Base-by-base conservation (phyloP, 2,888 invertebrate genomes). In the Tromatobia lineatoria region DNA sequence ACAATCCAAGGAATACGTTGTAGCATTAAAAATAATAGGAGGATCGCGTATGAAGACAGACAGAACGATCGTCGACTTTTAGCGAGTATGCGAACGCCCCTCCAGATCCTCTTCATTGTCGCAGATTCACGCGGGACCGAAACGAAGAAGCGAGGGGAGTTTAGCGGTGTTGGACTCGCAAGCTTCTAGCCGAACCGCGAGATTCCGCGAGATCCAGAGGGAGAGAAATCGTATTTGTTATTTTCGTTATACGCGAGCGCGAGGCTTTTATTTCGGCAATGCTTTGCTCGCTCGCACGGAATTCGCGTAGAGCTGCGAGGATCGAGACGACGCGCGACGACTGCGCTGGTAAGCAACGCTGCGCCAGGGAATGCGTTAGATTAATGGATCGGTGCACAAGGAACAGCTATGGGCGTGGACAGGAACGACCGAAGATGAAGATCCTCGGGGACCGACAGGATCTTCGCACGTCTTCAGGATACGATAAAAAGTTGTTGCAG, bases 11-110 rank as follows among this genome's bases (percentile, higher is more conserved):
- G 86, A 89, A 88, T 88, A 88, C 87, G 87, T 87, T 88, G 81
- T 88, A 87, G 92, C 91, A 90, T 92, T 91, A 91, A 91, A 92
- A 93, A 92, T 92, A 93, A 92, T 92, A 91, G 89, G 88, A 85
- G 88, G 87, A 61, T 18, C 70, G 47, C 34, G 57, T 64, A 71
- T 29, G 54, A n/a, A 54, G 34, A 42, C 25, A 66, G 25, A 42
- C n/a, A 20, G 15, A 18, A 34, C 23, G 50, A 54, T 4, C 15
- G 64, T 66, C n/a, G 38, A 66, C 38, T 76, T 67, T 79, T 70
- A 79, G 74, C 69, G 47, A 15, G 25, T 74, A 74, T 82, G 78
- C 74, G 74, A 82, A 82, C 57, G 61, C 71, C 47, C 23, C 47
- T 42, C 34, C 10, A 38, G n/a, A 18, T 71, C 38, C n/a, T 71